Conservation (phyloP, 1,140 invertebrate species). For the Philopotamus ludificatus region DNA sequence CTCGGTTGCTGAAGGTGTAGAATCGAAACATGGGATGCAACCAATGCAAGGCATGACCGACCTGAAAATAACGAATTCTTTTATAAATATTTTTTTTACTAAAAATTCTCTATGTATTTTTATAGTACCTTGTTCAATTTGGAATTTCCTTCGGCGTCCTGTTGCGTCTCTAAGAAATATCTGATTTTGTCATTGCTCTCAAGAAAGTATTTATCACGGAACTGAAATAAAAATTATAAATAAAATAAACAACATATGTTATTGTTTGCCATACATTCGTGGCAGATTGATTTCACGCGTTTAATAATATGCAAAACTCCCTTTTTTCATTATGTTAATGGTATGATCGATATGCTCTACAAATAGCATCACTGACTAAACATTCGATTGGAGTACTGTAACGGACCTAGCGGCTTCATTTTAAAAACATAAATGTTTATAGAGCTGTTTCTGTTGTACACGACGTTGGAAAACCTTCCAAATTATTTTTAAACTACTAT, state of each 20-base stretch:
- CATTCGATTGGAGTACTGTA: no score
- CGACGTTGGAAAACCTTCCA: no score
- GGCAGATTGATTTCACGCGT: no score
- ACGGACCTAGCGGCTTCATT: no score
- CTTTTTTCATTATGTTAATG: no score
- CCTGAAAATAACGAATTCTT: slow-evolving; percentile 46
- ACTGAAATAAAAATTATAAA: slow-evolving; percentile 48
- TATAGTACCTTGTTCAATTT: slow-evolving; percentile 71
- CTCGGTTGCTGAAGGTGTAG: slow-evolving; percentile 78
- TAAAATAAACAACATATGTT: background rate
- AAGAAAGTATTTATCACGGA: slow-evolving; percentile 76
- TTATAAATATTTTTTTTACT: background rate
- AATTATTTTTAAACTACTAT: slow-evolving; percentile 33
- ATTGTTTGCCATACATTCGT: background rate
- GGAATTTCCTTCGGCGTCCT: slow-evolving; percentile 65
- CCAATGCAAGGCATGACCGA: slow-evolving; percentile 91
- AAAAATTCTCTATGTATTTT: background rate
- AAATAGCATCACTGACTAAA: no score
- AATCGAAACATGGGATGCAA: slow-evolving; percentile 78
- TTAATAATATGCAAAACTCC: no score
- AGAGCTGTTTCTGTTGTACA: no score
- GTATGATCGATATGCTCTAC: no score
- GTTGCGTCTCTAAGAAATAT: slow-evolving; percentile 83
- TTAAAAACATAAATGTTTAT: no score
- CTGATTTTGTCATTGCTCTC: slow-evolving; percentile 86